Percentiles rank a stretch among this genome's conserved stretches.
Evolutionary conservation across 2,797 vertebrate genomes (phyloP).

Genomic region (Limnodromus scolopaceus): DNA sequence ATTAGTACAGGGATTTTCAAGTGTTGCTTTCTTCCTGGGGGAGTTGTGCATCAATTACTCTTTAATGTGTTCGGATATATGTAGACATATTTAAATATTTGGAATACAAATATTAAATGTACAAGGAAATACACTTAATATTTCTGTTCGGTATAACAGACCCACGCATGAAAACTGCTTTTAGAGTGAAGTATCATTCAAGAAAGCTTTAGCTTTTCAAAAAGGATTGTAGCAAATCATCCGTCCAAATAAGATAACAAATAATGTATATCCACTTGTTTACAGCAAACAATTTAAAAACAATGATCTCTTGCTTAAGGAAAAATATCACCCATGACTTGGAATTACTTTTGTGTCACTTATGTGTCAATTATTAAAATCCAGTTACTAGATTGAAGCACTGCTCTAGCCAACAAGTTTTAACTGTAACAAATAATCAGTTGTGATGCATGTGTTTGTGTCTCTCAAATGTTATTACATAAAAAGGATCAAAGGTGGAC

Average conservation of each 20-base stretch:
- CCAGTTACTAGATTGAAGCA: conserved; percentile 73
- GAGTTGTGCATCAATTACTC: conserved; percentile 44
- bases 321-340: conserved; percentile 50
- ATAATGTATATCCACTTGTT: conserved; percentile 35
- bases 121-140: conserved; percentile 75
- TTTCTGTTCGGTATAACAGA: conserved; percentile 57
- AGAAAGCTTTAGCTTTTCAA: conserved; percentile 55
- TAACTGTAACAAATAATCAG: conserved; percentile 65
- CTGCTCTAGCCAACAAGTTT: conserved; percentile 69
- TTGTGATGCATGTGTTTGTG: conserved; percentile 53
- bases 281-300: conserved; percentile 60
- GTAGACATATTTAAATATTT: conserved; percentile 56
- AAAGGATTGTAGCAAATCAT: conserved; percentile 54
- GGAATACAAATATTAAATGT: conserved; percentile 74
- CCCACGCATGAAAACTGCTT: conserved; percentile 38
- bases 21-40: conserved; percentile 14
- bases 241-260: conserved; percentile 38
- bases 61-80: conserved; percentile 70
- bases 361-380: conserved; percentile 66
- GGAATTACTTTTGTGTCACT: conserved; percentile 67
- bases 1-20: conserved; percentile 48
- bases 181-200: conserved; percentile 51
- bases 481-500: conserved; percentile 67
- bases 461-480: conserved; percentile 64
- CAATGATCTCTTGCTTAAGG: conserved; percentile 62